Conservation (phyloP, 2,797 vertebrate species). For the Pangasius krempfi region DNA sequence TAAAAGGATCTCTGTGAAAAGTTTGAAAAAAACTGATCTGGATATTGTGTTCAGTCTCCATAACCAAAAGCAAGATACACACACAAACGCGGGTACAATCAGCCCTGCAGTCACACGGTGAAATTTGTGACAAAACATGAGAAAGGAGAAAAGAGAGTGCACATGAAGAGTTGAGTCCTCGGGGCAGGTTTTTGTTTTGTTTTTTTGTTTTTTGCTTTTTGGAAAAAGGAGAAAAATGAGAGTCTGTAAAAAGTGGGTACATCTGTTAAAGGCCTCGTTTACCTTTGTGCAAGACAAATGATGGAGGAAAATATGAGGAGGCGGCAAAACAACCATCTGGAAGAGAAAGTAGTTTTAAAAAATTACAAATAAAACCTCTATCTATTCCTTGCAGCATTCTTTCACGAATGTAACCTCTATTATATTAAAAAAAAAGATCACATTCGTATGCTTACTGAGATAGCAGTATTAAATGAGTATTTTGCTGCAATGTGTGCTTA, state of each 20-base stretch:
- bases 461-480: background rate
- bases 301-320: background rate
- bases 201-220: background rate
- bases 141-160: background rate
- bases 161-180: background rate
- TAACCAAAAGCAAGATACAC: background rate
- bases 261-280: background rate
- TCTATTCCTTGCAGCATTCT: too few relatives aligned
- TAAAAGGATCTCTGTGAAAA: background rate
- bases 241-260: background rate
- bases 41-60: background rate
- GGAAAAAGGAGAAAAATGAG: background rate
- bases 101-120: background rate
- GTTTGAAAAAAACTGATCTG: background rate
- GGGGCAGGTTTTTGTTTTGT: background rate
- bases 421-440: background rate
- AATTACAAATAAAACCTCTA: background rate
- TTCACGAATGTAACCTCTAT: background rate
- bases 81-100: background rate
- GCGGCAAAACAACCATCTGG: conserved; percentile 1
- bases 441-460: background rate
- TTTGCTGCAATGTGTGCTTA: background rate
- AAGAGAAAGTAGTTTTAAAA: background rate
- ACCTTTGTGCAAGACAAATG: background rate
- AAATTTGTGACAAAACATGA: background rate